Evolutionary conservation across 2,113 vertebrate species (phyloP).

Genomic region (Jacana jacana): DNA sequence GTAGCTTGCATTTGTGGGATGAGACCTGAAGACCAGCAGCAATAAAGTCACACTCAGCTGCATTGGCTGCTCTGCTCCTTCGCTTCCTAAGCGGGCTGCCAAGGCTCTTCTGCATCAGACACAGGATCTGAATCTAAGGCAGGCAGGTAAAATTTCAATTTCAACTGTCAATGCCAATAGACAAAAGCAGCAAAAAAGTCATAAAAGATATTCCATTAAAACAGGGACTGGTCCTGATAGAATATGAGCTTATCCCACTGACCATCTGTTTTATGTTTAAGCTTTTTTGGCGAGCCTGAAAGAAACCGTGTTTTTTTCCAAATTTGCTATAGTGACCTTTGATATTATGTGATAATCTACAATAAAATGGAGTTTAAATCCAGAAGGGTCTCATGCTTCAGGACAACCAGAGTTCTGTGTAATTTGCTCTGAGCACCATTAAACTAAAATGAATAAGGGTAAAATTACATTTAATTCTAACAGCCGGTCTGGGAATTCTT

Average conservation of each 20-base stretch:
- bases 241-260: neutral
- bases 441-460: neutral
- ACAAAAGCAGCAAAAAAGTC: neutral
- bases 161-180: neutral
- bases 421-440: neutral
- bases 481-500: neutral
- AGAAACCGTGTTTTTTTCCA: neutral
- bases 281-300: neutral
- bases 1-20: neutral
- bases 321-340: neutral
- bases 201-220: neutral
- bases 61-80: neutral
- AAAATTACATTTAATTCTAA: neutral
- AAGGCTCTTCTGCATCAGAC: neutral
- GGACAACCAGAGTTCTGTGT: neutral
- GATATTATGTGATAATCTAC: neutral
- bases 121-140: neutral
- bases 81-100: neutral
- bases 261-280: neutral
- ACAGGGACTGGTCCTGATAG: neutral
- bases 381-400: rapidly evolving
- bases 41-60: neutral
- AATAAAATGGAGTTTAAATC: neutral
- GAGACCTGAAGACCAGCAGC: neutral
- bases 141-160: neutral